phyloP scores from a whole-genome alignment of 2,113 vertebrate genomes.

The Leptodactylus fuscus region DNA sequence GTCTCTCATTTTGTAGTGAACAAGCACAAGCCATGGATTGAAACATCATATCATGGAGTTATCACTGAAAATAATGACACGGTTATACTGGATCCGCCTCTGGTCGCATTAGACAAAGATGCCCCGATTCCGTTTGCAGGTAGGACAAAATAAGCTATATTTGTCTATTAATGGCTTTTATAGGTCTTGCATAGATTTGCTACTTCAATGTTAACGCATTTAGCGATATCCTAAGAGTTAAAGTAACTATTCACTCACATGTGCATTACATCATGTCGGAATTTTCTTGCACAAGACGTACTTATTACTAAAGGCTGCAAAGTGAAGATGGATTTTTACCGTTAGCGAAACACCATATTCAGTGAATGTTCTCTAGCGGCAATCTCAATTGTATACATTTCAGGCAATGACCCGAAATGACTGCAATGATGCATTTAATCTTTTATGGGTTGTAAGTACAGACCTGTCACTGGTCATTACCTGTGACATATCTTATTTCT shows the following conservation, averaged over 20 bases:
- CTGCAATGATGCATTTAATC: not conserved
- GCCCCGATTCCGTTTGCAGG: constrained; percentile 95
- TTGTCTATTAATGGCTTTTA: too few relatives aligned
- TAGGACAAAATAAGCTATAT: too few relatives aligned
- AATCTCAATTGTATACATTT: not conserved
- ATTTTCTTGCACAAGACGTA: not conserved
- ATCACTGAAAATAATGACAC: constrained; percentile 94
- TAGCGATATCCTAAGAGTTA: not conserved
- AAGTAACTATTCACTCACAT: not conserved
- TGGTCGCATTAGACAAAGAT: constrained; percentile 96
- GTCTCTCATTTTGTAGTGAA: constrained; percentile 79
- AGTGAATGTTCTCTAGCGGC: too few relatives aligned
- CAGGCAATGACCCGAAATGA: not conserved
- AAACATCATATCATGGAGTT: constrained; percentile 94
- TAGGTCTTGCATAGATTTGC: too few relatives aligned
- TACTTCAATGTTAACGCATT: too few relatives aligned
- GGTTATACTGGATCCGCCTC: constrained; percentile 92
- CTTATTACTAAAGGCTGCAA: not conserved
- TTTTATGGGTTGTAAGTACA: constrained; percentile 9
- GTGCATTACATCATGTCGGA: not conserved
- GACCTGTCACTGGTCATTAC: not conserved
- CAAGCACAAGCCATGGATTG: constrained; percentile 98
- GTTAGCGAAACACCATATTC: not conserved
- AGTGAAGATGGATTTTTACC: not conserved
- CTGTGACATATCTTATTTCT: not conserved